Evolutionary conservation across 2,888 invertebrate species (phyloP).

Genomic region (Galeopsomyia nigrocyanea): DNA sequence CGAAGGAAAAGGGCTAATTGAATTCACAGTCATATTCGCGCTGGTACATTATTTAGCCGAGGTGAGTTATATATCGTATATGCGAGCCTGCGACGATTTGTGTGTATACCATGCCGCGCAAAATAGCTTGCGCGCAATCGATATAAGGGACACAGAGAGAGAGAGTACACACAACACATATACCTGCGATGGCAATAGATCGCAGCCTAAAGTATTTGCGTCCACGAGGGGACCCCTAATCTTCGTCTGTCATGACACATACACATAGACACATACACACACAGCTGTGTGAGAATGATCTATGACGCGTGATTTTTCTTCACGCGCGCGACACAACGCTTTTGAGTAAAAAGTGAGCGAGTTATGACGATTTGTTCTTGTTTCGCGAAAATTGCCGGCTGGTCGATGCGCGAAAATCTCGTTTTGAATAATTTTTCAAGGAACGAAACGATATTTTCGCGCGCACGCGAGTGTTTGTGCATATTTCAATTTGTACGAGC

Average conservation of each 20-base stretch:
- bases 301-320: slow-evolving; percentile 9
- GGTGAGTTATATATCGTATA: slow-evolving; percentile 1
- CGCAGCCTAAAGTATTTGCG: slow-evolving; percentile 38
- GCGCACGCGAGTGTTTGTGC: no score
- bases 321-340: no score
- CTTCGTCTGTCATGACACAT: slow-evolving; percentile 8
- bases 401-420: no score
- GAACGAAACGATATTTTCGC: no score
- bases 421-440: no score
- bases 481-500: no score
- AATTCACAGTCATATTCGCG: slow-evolving; percentile 27
- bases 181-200: slow-evolving; percentile 28
- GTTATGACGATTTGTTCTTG: no score
- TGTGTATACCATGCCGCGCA: slow-evolving; percentile 58
- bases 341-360: no score
- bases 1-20: slow-evolving; percentile 23
- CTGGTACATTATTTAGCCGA: slow-evolving; percentile 4
- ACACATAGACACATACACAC: neutral
- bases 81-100: slow-evolving; percentile 61
- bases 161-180: no score
- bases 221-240: slow-evolving; percentile 13
- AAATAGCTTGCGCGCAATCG: slow-evolving; percentile 54
- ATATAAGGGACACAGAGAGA: slow-evolving; percentile 54
- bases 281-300: slow-evolving; percentile 36
- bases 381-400: no score